Conservation (phyloP, 2,113 vertebrate genomes). For the Mustelus asterias region DNA sequence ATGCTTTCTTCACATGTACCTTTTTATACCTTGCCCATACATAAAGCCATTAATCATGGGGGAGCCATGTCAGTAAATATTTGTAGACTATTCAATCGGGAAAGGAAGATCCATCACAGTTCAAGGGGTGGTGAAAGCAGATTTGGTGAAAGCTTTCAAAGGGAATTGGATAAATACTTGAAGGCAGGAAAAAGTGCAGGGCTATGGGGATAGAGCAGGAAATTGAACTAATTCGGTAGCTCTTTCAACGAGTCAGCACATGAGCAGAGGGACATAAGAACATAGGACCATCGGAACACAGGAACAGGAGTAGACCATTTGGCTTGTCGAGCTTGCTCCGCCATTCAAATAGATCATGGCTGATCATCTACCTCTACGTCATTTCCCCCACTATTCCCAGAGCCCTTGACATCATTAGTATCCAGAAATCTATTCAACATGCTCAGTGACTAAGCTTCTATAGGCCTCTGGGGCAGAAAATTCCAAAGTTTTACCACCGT, state of each 20-base stretch:
- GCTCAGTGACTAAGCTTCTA: no score
- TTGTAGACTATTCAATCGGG: background rate
- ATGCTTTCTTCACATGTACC: background rate
- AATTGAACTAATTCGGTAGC: background rate
- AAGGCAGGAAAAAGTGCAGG: background rate
- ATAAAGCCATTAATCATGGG: background rate
- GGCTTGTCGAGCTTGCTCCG: no score
- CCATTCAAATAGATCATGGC: no score
- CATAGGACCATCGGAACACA: no score
- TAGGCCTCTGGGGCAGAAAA: no score
- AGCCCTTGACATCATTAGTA: no score
- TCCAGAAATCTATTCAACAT: no score
- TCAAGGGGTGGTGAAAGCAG: background rate
- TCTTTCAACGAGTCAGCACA: background rate
- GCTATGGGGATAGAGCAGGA: background rate
- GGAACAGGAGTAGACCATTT: no score
- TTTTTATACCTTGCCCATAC: background rate
- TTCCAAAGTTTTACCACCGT: no score
- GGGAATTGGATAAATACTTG: background rate
- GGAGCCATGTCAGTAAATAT: background rate
- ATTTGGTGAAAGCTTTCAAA: background rate
- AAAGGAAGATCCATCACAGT: background rate
- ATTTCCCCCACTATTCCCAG: no score
- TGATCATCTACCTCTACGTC: no score
- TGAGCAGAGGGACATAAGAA: no score